Evolutionary conservation across 1,140 invertebrate species (phyloP), one percentile per base, ranked within the genome.

Genomic region (Harpegnathos saltator): DNA sequence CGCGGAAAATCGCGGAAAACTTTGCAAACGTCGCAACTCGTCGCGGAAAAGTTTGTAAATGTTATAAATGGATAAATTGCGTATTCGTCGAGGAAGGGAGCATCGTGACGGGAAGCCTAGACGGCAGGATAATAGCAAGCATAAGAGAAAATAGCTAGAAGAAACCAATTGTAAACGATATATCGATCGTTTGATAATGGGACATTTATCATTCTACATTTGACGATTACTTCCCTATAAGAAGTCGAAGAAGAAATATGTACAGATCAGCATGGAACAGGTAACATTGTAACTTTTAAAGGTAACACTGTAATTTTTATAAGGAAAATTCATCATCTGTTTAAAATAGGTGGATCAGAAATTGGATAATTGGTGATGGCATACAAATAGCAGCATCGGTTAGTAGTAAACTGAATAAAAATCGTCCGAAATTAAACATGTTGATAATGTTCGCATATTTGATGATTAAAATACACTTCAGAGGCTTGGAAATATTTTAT

Each of bases 171-270:
- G 24, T n/a, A 33, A 19, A 63, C 44, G 17, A 0, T 12, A 15
- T 69, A 69, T 78, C 44, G 75, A 69, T 78, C 14, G 17, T 68
- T 78, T 26, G 3, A 80, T n/a, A 11, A 63, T n/a, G n/a, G 44
- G 22, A 22, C 24, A 26, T 3, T 61, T 15, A 74, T 61, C 33
- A 9, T 19, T 52, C 19, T 4, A 26, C 33, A 14, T 22, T 75
- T 24, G 48, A 50, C 63, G 38, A 74, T 17, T 50, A 74, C 26
- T 19, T 74, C n/a, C 3, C 15, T 29, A 2, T 24, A 3, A 11
- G 59, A 44, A 4, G 17, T 54, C 24, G 33, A 38, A 1, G 0
- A 44, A 44, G 1, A 24, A 19, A 24, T 58, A 24, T 4, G 3
- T 72, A 73, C n/a, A 73, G 58, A 59, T 3, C 11, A 44, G 33